Conservation (phyloP, 2,888 invertebrate genomes). For the Uloborus plumipes region DNA sequence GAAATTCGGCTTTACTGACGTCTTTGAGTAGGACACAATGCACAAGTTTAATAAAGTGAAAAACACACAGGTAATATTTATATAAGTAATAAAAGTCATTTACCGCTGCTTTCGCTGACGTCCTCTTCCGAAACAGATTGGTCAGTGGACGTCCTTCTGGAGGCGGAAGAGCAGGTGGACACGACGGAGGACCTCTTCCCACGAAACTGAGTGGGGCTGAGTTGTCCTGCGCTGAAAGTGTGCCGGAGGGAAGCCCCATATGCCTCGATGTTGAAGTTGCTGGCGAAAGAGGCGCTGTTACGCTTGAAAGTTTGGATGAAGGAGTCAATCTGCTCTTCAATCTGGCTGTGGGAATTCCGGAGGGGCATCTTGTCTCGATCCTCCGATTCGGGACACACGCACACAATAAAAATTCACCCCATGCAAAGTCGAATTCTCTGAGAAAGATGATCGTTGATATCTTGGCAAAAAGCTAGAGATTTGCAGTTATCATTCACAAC, state of each 20-base stretch:
- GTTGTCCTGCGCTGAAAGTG: conserved; percentile 54
- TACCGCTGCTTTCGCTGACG: conserved; percentile 46
- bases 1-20: no score
- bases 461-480: no score
- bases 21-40: no score
- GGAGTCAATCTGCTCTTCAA: conserved; percentile 63
- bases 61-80: neutral
- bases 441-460: no score
- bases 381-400: no score
- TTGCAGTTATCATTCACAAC: no score
- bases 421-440: no score
- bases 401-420: no score
- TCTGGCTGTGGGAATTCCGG: conserved; percentile 60
- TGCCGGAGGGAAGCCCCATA: conserved; percentile 55
- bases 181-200: conserved; percentile 45
- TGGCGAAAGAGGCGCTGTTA: conserved; percentile 62
- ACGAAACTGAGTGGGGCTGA: conserved; percentile 34
- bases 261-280: conserved; percentile 56
- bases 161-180: conserved; percentile 44
- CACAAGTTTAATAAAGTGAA: no score
- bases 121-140: conserved; percentile 48
- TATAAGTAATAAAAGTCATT: conserved; percentile 9
- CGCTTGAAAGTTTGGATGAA: conserved; percentile 61
- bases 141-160: conserved; percentile 46
- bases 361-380: conserved; percentile 40